Conservation (phyloP, 92 coral and sea anemone genomes). For the Parazoanthus atlanticus region DNA sequence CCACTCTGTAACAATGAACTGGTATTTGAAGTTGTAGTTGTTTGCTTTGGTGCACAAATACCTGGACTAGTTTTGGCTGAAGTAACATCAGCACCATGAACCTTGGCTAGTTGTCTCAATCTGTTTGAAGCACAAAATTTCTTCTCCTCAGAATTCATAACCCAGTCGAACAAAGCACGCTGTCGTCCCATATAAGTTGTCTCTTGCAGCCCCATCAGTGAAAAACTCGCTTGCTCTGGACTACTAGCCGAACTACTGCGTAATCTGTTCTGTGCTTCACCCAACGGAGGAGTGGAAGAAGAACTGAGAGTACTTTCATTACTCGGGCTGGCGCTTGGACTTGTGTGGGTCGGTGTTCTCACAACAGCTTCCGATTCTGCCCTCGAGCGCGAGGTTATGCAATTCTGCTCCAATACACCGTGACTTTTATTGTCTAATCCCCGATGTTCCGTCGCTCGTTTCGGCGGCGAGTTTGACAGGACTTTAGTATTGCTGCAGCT, state of each 20-base stretch:
- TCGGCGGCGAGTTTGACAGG: background rate
- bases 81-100: conserved; percentile 40
- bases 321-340: conserved; percentile 24
- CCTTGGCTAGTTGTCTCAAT: conserved; percentile 73
- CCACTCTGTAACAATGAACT: background rate
- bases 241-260: conserved; percentile 21
- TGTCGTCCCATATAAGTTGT: conserved; percentile 33
- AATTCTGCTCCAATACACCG: conserved; percentile 1
- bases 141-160: conserved; percentile 39
- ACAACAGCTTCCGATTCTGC: conserved; percentile 11
- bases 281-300: background rate
- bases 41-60: background rate
- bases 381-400: conserved; percentile 15
- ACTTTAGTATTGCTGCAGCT: background rate
- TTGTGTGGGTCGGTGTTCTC: background rate
- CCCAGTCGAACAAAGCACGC: conserved; percentile 37
- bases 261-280: conserved; percentile 1
- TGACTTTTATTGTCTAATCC: conserved; percentile 27
- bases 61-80: background rate
- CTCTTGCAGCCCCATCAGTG: conserved; percentile 27
- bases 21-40: background rate
- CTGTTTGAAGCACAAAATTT: conserved; percentile 80
- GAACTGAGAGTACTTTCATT: conserved; percentile 7
- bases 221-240: conserved; percentile 19
- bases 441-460: conserved; percentile 4